Evolutionary conservation across 2,113 vertebrate species (phyloP).

Genomic region (Phasianus colchicus): DNA sequence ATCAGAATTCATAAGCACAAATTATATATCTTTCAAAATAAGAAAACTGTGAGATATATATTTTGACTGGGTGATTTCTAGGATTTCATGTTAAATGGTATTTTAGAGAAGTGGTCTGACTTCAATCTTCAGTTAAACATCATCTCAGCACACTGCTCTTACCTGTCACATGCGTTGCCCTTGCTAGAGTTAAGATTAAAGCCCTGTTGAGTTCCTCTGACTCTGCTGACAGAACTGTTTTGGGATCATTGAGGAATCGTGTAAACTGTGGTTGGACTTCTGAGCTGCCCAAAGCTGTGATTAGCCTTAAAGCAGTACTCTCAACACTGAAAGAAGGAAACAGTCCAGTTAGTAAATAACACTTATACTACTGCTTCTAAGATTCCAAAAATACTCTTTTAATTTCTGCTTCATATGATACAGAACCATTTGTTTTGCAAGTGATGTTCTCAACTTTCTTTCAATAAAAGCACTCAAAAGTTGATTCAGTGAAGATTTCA

Average conservation of each 20-base stretch:
- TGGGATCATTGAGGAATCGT: conserved; percentile 96
- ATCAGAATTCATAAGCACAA: background rate
- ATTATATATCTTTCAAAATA: background rate
- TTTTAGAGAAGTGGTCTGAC: background rate
- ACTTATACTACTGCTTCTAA: background rate
- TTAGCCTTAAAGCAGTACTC: conserved; percentile 94
- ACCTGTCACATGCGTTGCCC: conserved; percentile 98
- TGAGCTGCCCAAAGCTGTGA: conserved; percentile 95
- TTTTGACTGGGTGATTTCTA: background rate
- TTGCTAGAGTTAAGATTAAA: conserved; percentile 93
- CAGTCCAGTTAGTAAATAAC: background rate
- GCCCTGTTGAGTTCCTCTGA: conserved; percentile 98
- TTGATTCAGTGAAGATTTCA: background rate
- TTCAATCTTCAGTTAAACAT: background rate
- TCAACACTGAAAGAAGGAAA: conserved; percentile 85
- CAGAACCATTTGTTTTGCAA: background rate
- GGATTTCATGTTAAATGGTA: background rate
- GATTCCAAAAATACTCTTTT: background rate
- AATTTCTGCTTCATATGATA: background rate
- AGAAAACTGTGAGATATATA: background rate
- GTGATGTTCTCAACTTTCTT: background rate
- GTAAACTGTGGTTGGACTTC: conserved; percentile 98
- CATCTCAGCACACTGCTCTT: background rate
- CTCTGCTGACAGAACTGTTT: conserved; percentile 94
- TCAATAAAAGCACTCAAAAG: background rate